Percentiles rank a stretch among this genome's conserved stretches.
Evolutionary conservation across 2,888 invertebrate genomes (phyloP).

Genomic region (Drosophila robusta): DNA sequence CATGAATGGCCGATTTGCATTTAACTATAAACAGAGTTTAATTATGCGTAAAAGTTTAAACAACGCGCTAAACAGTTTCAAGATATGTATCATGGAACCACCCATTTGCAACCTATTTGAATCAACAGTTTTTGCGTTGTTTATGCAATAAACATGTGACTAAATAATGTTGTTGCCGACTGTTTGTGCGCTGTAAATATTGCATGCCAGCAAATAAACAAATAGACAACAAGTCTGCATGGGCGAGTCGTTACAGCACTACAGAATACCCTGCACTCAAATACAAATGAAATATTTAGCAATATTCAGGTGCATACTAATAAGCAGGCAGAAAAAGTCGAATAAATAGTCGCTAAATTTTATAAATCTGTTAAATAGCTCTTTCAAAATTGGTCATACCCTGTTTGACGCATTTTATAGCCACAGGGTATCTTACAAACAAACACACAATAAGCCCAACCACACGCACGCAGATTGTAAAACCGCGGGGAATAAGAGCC

Average conservation of each 20-base stretch:
- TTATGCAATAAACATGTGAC: conserved; percentile 34
- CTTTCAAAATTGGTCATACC: not conserved
- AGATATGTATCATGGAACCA: conserved; percentile 2
- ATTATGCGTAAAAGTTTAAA: not conserved
- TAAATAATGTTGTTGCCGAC: conserved; percentile 27
- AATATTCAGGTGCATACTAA: too few species aligned
- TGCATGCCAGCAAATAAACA: conserved; percentile 46
- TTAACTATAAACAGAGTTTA: not conserved
- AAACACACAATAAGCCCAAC: conserved; percentile 1
- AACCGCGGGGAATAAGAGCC: conserved; percentile 20
- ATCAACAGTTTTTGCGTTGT: conserved; percentile 29
- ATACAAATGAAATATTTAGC: too few species aligned
- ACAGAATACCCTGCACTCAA: conserved; percentile 1
- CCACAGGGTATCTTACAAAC: not conserved
- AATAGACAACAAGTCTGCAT: conserved; percentile 6
- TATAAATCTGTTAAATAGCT: too few species aligned
- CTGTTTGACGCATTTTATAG: not conserved
- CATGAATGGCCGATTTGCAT: not conserved
- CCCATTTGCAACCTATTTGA: not conserved
- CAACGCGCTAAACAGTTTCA: conserved; percentile 7
- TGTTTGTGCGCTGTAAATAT: conserved; percentile 46
- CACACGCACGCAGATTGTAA: conserved; percentile 2
- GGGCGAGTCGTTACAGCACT: too few species aligned
- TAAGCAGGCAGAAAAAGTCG: too few species aligned
- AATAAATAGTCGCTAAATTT: too few species aligned